Percentiles rank a stretch among this genome's conserved stretches.
phyloP scores from a whole-genome alignment of 2,113 vertebrate genomes.

The Parus major region DNA sequence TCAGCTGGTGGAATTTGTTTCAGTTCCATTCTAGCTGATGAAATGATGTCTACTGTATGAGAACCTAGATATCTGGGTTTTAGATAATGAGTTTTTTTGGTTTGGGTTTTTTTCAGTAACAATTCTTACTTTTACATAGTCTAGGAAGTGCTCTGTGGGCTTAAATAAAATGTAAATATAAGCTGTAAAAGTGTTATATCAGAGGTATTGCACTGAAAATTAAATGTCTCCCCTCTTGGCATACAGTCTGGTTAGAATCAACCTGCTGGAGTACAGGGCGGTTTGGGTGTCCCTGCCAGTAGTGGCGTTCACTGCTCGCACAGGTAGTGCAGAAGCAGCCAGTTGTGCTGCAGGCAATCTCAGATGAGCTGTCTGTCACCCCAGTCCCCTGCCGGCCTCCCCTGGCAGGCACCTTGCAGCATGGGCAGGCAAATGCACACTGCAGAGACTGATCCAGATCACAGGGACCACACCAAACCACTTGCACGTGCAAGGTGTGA shows the following conservation, averaged over 20 bases:
- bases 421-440: accelerated
- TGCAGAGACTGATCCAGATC: background rate
- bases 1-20: background rate
- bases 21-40: background rate
- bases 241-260: background rate
- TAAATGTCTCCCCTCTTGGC: accelerated
- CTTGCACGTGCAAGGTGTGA: background rate
- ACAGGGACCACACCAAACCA: accelerated
- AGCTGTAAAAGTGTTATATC: background rate
- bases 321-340: background rate
- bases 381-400: accelerated
- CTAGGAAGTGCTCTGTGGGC: background rate
- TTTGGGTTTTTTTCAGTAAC: background rate
- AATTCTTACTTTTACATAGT: background rate
- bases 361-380: accelerated
- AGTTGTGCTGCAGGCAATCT: accelerated
- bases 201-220: background rate
- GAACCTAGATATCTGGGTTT: background rate
- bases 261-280: background rate
- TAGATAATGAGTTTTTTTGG: background rate
- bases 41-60: accelerated
- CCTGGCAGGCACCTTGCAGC: too few relatives aligned
- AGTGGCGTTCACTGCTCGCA: accelerated
- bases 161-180: background rate
- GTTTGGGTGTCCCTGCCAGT: background rate